Conservation (phyloP, 2,888 invertebrate genomes). For the Chrysolina haemoptera region DNA sequence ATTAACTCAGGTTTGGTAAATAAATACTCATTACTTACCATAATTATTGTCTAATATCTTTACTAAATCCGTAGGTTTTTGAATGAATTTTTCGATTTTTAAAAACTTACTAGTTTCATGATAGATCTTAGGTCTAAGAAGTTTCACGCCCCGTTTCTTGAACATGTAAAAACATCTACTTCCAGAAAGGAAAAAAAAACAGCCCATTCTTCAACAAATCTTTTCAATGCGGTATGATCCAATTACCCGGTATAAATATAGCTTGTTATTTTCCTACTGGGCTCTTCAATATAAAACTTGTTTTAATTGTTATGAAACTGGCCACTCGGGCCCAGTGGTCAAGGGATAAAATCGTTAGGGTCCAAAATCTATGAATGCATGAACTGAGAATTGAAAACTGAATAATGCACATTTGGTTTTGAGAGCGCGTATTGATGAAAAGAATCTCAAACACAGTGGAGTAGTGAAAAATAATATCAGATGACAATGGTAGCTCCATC, state of each 20-base stretch:
- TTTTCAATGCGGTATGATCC: background rate
- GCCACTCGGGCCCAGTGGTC: slow-evolving; percentile 42
- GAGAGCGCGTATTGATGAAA: background rate
- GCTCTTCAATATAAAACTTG: slow-evolving; percentile 49
- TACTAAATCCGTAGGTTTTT: too few species aligned
- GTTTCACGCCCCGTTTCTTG: background rate
- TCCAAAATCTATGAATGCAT: slow-evolving; percentile 1
- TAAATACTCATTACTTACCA: too few species aligned
- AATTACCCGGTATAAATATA: slow-evolving; percentile 13
- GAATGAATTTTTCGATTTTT: too few species aligned
- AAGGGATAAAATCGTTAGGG: slow-evolving; percentile 30
- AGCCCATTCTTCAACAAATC: background rate
- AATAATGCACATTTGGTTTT: background rate
- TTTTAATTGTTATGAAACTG: slow-evolving; percentile 48
- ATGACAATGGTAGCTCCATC: too few species aligned
- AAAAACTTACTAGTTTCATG: too few species aligned
- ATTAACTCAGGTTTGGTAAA: too few species aligned
- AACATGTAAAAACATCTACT: background rate
- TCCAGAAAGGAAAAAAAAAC: background rate
- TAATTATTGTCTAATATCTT: too few species aligned
- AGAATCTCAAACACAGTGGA: background rate
- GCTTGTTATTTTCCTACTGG: slow-evolving; percentile 55
- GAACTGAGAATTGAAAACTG: background rate
- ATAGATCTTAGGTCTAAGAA: too few species aligned
- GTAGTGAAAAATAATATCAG: background rate